Base-by-base conservation (phyloP, 2,113 vertebrate genomes). In the Lepidothrix coronata region DNA sequence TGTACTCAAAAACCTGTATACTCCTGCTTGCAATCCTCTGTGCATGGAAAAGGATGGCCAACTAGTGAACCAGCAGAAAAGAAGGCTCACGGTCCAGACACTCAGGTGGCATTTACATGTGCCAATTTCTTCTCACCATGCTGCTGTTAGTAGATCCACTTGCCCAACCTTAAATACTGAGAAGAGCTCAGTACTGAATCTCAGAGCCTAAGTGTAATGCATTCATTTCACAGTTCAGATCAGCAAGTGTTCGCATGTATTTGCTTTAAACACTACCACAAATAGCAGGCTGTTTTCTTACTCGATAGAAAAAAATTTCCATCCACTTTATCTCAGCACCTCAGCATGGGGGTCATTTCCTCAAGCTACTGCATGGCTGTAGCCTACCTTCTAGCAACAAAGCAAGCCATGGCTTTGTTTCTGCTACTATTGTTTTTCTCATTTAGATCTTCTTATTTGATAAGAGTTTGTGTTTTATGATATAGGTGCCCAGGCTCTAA, bases 191-290 rank as follows among this genome's bases (percentile, higher is more conserved):
- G n/a, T 21, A 46, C 48, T 62, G 65, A 71, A 55, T 49, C 65
- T 78, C 66, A 46, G 73, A 87, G 12, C 48, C 28, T 55, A 74
- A 54, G 21, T 41, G 49, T 25, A 61, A 91, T 23, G 11, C 23
- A 21, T 49, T 89, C 18, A 33, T 83, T 76, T 90, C 71, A 76
- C 88, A 85, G 62, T 23, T 85, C 71, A 88, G 71, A 70, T 77
- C 33, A 88, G 66, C 35, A 49, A 83, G 41, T 12, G 49, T 73
- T 93, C n/a, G 28, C 66, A 58, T 65, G 27, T 11, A n/a, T 85
- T 86, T 51, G 15, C 66, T 86, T 80, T 65, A 91, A 82, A 70
- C 28, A 49, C 44, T 66, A 27, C 46, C 37, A 27, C 85, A 95
- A 88, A 85, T 66, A 85, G 58, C 6, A 43, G 37, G 48, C 44